A percentile compares a stretch with the other conserved stretches of the same genome.
phyloP scores from a whole-genome alignment of 2,888 invertebrate species.

The Synanthedon vespiformis region DNA sequence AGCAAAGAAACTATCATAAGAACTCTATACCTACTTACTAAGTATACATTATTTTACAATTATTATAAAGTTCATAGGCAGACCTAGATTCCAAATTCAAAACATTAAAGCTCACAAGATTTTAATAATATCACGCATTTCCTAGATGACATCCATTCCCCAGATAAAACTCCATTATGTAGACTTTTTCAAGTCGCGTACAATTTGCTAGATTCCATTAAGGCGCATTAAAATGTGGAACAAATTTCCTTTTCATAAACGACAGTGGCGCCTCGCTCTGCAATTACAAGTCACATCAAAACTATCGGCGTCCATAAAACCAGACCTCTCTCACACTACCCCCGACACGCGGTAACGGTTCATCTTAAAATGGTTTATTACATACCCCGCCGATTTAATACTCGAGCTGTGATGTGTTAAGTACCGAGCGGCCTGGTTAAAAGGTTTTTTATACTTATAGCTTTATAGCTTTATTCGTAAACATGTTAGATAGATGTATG shows the following conservation, averaged over 20 bases:
- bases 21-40: too few relatives aligned
- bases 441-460: slow-evolving; percentile 25
- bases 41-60: too few relatives aligned
- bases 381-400: slow-evolving; percentile 24
- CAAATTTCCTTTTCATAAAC: slow-evolving; percentile 13
- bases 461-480: slow-evolving; percentile 16
- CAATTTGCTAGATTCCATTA: slow-evolving; percentile 1
- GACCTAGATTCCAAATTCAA: not conserved
- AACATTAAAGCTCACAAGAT: not conserved
- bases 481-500: not conserved
- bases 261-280: slow-evolving; percentile 21
- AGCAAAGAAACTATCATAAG: too few relatives aligned
- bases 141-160: not conserved
- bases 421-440: slow-evolving; percentile 18
- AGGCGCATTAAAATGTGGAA: slow-evolving; percentile 29
- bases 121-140: not conserved
- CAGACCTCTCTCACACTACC: slow-evolving; percentile 9
- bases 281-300: slow-evolving; percentile 25
- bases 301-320: slow-evolving; percentile 11
- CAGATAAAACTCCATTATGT: not conserved
- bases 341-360: slow-evolving; percentile 6
- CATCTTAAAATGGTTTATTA: slow-evolving; percentile 13
- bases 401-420: slow-evolving; percentile 17
- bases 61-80: not conserved
- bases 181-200: not conserved